Conservation (phyloP, 1,140 invertebrate species). For the Littorina saxatilis region DNA sequence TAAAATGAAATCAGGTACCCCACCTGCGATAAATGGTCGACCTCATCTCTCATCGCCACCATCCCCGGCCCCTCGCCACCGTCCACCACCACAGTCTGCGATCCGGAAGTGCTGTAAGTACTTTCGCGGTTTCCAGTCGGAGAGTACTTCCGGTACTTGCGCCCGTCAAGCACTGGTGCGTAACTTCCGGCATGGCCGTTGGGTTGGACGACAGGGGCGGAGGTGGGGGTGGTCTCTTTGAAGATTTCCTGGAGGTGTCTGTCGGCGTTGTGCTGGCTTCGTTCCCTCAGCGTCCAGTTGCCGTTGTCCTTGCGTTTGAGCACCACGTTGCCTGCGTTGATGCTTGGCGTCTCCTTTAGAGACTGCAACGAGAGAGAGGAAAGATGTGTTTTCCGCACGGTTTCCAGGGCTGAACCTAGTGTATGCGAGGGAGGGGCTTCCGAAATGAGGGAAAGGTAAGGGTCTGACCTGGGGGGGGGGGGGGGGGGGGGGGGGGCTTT, state of each 20-base stretch:
- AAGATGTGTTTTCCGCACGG: too few relatives aligned
- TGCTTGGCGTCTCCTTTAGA: conserved; percentile 1
- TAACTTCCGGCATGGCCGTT: neutral
- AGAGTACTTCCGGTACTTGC: conserved; percentile 7
- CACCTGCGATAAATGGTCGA: conserved; percentile 52
- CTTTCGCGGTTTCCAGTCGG: conserved; percentile 31
- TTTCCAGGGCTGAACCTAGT: too few relatives aligned
- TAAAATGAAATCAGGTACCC: too few relatives aligned
- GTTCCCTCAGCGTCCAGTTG: conserved; percentile 61
- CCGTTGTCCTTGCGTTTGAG: conserved; percentile 49
- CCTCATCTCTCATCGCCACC: conserved; percentile 27
- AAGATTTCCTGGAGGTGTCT: conserved; percentile 49
- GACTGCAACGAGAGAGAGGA: too few relatives aligned
- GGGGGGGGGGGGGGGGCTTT: neutral
- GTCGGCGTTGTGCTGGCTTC: conserved; percentile 45
- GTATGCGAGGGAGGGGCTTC: too few relatives aligned
- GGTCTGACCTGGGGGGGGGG: neutral
- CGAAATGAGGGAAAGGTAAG: too few relatives aligned
- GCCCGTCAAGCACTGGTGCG: neutral
- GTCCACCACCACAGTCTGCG: neutral
- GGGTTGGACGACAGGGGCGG: neutral
- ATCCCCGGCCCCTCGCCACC: neutral
- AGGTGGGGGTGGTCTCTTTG: conserved; percentile 26
- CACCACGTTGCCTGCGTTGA: conserved; percentile 49
- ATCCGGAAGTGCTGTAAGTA: neutral